phyloP scores from a whole-genome alignment of 2,888 invertebrate genomes.

The Vandiemenella viatica region DNA sequence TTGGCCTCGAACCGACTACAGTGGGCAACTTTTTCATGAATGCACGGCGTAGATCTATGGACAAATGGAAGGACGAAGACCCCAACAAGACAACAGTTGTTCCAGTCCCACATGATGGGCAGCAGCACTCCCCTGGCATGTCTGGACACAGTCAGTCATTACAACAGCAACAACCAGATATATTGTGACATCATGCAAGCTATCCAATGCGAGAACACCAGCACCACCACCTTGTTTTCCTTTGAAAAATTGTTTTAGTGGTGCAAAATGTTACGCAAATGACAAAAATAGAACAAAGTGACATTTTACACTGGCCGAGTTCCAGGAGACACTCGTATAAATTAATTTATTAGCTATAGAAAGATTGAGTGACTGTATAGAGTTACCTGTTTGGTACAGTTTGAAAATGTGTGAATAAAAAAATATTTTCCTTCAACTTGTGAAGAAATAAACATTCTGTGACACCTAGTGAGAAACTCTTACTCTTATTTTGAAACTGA shows the following conservation, averaged over 20 bases:
- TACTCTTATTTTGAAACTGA: not conserved
- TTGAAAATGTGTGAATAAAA: too few relatives aligned
- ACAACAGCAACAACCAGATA: slow-evolving; percentile 15
- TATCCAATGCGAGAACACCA: slow-evolving; percentile 17
- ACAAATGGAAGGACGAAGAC: slow-evolving; percentile 95
- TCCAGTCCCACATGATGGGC: slow-evolving; percentile 7
- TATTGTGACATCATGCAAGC: slow-evolving; percentile 20
- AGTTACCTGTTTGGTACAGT: too few relatives aligned
- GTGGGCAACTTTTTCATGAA: slow-evolving; percentile 99
- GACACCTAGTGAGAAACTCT: slow-evolving; percentile 11
- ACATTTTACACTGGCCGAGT: too few relatives aligned
- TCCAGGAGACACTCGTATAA: too few relatives aligned
- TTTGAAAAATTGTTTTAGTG: slow-evolving; percentile 14
- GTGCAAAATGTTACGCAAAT: not conserved
- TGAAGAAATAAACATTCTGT: slow-evolving; percentile 2
- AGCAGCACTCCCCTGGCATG: slow-evolving; percentile 13
- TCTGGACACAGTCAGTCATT: slow-evolving; percentile 11
- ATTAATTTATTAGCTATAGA: too few relatives aligned
- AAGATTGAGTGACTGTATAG: too few relatives aligned
- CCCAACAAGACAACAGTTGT: slow-evolving; percentile 34
- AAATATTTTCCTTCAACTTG: not conserved
- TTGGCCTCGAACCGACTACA: slow-evolving; percentile 92
- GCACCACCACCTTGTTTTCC: slow-evolving; percentile 18
- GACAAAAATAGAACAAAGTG: too few relatives aligned
- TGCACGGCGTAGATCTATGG: slow-evolving; percentile 92